Evolutionary conservation across 2,888 invertebrate genomes (phyloP).

Genomic region (Macrophya alboannulata): DNA sequence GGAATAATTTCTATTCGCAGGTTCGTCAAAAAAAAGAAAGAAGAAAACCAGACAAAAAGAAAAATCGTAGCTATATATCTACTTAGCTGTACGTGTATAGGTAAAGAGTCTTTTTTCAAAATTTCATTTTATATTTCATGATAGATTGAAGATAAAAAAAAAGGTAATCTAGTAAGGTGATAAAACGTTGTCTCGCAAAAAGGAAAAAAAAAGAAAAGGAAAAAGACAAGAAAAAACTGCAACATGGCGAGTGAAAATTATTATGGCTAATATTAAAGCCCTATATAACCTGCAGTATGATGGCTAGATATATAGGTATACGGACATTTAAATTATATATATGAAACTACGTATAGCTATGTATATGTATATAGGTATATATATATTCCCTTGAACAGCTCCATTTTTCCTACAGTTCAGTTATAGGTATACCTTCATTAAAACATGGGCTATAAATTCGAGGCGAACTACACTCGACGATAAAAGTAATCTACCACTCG

Average conservation of each 20-base stretch:
- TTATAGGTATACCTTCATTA: neutral
- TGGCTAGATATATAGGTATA: neutral
- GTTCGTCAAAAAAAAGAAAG: neutral
- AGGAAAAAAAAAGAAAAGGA: too few species aligned
- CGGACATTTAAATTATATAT: neutral
- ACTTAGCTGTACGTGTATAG: too few species aligned
- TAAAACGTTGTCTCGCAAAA: too few species aligned
- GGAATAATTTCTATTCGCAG: neutral
- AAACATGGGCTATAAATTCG: neutral
- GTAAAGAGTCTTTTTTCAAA: too few species aligned
- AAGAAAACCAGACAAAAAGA: too few species aligned
- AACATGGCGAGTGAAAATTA: neutral
- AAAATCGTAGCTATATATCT: too few species aligned
- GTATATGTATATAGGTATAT: neutral
- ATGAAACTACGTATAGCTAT: neutral
- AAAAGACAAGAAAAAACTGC: neutral
- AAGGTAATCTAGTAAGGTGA: too few species aligned
- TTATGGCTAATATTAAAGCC: neutral
- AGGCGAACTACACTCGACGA: slow-evolving; percentile 4
- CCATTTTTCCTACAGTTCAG: neutral
- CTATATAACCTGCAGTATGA: neutral
- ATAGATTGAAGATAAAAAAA: too few species aligned
- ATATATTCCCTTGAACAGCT: neutral
- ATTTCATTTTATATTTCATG: too few species aligned
- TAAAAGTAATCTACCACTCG: neutral